Percentiles rank a stretch among this genome's conserved stretches.
These are phyloP conservation scores for Collichthys lucidus DNA, from an alignment of 2,113 vertebrate species.

Conservation along the genomic window DNA sequence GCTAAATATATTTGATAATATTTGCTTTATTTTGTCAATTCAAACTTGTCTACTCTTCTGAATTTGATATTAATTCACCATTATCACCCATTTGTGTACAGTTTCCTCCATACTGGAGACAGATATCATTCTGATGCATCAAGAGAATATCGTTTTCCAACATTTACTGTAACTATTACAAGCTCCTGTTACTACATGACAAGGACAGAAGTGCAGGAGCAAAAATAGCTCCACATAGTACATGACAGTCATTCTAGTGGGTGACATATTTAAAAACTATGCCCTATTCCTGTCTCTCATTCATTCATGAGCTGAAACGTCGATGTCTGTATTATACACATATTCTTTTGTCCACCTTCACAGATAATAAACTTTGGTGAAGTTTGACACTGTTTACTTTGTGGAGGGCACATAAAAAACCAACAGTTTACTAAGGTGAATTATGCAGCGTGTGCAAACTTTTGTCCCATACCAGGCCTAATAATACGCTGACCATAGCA, in stretches of 20 bases:
- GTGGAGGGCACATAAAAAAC: conserved; percentile 2
- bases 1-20: too few species aligned
- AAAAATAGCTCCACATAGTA: conserved; percentile 12
- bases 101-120: neutral
- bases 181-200: neutral
- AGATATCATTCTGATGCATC: neutral
- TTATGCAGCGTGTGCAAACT: conserved; percentile 50
- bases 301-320: conserved; percentile 4
- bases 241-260: conserved; percentile 5
- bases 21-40: too few species aligned
- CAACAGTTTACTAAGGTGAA: conserved; percentile 39
- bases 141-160: neutral
- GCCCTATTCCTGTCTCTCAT: neutral
- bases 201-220: neutral
- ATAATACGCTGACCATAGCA: conserved; percentile 69
- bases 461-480: conserved; percentile 56
- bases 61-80: too few species aligned
- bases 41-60: too few species aligned
- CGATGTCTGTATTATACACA: neutral
- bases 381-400: conserved; percentile 6
- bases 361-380: neutral
- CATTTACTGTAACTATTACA: neutral
- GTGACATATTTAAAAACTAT: conserved; percentile 8
- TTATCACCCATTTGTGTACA: too few species aligned
- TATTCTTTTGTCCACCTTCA: neutral